A percentile compares a stretch with the other conserved stretches of the same genome.
Evolutionary conservation across 2,113 vertebrate genomes (phyloP).

Genomic region (Aphyosemion australe): DNA sequence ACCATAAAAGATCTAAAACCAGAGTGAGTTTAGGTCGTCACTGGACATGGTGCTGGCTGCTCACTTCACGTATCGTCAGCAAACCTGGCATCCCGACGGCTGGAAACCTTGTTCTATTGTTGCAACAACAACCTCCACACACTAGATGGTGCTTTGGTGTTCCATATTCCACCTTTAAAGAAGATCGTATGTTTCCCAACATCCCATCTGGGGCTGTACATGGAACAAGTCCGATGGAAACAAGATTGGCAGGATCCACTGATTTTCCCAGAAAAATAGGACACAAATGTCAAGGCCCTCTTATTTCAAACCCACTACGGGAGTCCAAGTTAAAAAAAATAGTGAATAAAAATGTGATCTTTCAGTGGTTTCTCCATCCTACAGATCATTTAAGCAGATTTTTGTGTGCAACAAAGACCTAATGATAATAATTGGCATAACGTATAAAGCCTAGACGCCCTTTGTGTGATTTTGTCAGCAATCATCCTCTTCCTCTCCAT

Average conservation of each 20-base stretch:
- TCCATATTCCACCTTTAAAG: too few relatives aligned
- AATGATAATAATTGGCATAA: not conserved
- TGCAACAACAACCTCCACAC: too few relatives aligned
- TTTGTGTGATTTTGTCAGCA: conserved; percentile 1
- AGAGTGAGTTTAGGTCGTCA: too few relatives aligned
- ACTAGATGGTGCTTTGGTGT: too few relatives aligned
- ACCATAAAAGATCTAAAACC: too few relatives aligned
- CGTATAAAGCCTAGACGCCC: not conserved
- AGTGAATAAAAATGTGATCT: not conserved
- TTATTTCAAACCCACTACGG: conserved; percentile 5
- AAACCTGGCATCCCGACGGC: too few relatives aligned
- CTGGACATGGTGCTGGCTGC: too few relatives aligned
- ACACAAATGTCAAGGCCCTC: not conserved
- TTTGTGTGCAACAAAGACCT: not conserved
- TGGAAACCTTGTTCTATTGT: too few relatives aligned
- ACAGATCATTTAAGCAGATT: not conserved
- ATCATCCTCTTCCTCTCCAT: conserved; percentile 29
- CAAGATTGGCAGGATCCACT: not conserved
- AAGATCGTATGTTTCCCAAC: not conserved
- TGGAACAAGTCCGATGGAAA: not conserved
- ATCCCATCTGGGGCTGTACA: too few relatives aligned
- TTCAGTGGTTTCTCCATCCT: conserved; percentile 12
- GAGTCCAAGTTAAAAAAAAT: not conserved
- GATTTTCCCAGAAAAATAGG: not conserved
- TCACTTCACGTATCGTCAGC: too few relatives aligned